These are phyloP conservation scores for Neotoxoptera formosana DNA, from an alignment of 1,140 invertebrate genomes.

Conservation along the genomic window DNA sequence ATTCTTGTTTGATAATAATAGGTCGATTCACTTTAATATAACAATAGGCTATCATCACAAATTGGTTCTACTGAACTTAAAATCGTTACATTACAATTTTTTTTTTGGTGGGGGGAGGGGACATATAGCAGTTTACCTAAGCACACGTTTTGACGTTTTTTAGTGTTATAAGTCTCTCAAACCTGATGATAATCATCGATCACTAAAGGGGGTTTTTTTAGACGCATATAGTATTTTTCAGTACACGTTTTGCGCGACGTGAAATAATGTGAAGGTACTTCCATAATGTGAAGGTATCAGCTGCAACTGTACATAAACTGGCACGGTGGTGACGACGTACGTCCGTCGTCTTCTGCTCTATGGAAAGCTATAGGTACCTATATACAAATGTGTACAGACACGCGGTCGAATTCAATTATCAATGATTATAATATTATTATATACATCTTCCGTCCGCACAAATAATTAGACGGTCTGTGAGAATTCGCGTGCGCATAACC, in stretches of 20 bases:
- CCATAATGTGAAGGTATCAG: background rate
- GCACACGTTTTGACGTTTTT: too few relatives aligned
- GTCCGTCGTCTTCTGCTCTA: conserved; percentile 8
- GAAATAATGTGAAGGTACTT: background rate
- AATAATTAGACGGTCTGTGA: conserved; percentile 25
- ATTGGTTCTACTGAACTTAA: too few relatives aligned
- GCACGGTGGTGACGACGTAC: background rate
- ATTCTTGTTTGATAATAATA: too few relatives aligned
- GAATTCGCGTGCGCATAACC: background rate
- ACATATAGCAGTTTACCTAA: too few relatives aligned
- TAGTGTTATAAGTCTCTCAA: too few relatives aligned
- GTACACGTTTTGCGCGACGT: background rate
- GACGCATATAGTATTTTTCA: background rate
- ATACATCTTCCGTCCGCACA: conserved; percentile 8
- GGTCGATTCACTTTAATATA: too few relatives aligned
- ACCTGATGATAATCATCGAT: too few relatives aligned
- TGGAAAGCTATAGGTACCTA: conserved; percentile 14
- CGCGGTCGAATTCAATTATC: conserved; percentile 36
- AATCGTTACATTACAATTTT: too few relatives aligned
- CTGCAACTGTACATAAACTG: background rate
- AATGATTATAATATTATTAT: conserved; percentile 19
- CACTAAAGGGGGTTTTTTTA: background rate
- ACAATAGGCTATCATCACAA: too few relatives aligned
- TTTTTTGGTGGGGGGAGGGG: too few relatives aligned
- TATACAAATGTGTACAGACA: too few relatives aligned